Base-by-base conservation (phyloP, 2,797 vertebrate genomes). In the Basileuterus tristriatus region DNA sequence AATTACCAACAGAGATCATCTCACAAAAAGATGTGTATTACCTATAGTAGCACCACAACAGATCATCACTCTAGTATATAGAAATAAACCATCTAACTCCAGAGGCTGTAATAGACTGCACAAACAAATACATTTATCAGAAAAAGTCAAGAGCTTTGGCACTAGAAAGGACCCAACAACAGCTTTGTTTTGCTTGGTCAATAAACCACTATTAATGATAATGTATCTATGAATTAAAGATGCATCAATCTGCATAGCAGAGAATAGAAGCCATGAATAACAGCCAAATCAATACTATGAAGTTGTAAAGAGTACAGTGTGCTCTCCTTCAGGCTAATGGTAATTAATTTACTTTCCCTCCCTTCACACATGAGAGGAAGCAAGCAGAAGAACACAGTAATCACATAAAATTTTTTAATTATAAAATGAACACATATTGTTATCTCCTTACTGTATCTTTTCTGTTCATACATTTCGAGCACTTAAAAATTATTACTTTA, bases 201-300 rank as follows among this genome's bases (percentile, higher is more conserved):
- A 87, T 95, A 94, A 93, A 93, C 62, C 82, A 75, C 58, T 89
- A 75, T 87, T 93, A 93, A 93, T 87, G 71, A 91, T 87, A 95
- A 94, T 52, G 50, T 69, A 80, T 41, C 77, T 93, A 86, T 79
- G 87, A 95, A 95, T 96, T 92, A 96, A 92, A 90, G 63, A 77
- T 77, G 63, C 81, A 90, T 93, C 90, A 95, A 89, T 96, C 93
- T 96, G 82, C 89, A 95, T 88, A 89, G 79, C 44, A 90, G 77
- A 83, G 81, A 91, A 89, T 14, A 83, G 60, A 84, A 90, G 63
- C 82, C 76, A 68, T 50, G 91, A 96, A 82, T 81, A 95, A 96
- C 10, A 93, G 70, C 39, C 84, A 93, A 84, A 95, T 96, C 96
- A 86, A 96, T 96, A 93, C 67, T 62, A 84, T 58, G 64, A 86